Conservation (phyloP, 2,113 vertebrate species). For the Himantopus leucocephalus region DNA sequence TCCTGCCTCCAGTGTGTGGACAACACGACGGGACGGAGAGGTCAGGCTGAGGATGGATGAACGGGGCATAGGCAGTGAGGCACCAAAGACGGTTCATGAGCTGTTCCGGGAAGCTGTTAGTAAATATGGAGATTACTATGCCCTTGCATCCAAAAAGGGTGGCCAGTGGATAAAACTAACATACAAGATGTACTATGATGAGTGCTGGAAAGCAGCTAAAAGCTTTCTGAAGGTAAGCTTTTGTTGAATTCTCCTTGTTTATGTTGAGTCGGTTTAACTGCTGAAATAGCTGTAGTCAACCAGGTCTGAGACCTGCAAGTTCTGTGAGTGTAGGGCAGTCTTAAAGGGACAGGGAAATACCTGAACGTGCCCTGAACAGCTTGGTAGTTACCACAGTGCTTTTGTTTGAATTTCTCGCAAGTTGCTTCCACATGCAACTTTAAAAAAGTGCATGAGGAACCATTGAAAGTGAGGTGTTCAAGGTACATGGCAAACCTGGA, state of each 20-base stretch:
- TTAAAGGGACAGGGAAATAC: not conserved
- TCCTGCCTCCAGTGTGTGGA: constrained; percentile 71
- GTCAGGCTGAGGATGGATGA: constrained; percentile 82
- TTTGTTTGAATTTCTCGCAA: not conserved
- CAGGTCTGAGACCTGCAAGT: not conserved
- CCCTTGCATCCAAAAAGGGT: constrained; percentile 81
- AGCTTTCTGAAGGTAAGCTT: constrained; percentile 86
- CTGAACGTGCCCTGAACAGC: not conserved
- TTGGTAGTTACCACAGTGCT: not conserved
- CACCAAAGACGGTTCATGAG: constrained; percentile 81
- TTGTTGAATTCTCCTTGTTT: not conserved
- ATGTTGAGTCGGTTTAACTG: not conserved
- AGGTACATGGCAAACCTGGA: not conserved
- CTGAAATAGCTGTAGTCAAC: not conserved
- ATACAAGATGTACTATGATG: constrained; percentile 84
- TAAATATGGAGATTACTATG: constrained; percentile 70
- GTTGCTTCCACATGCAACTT: not conserved
- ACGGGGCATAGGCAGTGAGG: constrained; percentile 73
- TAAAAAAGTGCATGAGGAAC: not conserved
- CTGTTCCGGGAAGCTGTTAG: constrained; percentile 72
- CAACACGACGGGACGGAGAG: constrained; percentile 70
- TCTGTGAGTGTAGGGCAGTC: not conserved
- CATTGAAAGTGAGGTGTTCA: not conserved
- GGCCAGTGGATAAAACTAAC: constrained; percentile 75
- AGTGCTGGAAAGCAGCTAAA: constrained; percentile 84